These are phyloP conservation scores for Thaleichthys pacificus DNA, from an alignment of 2,797 vertebrate species.

Conservation along the genomic window DNA sequence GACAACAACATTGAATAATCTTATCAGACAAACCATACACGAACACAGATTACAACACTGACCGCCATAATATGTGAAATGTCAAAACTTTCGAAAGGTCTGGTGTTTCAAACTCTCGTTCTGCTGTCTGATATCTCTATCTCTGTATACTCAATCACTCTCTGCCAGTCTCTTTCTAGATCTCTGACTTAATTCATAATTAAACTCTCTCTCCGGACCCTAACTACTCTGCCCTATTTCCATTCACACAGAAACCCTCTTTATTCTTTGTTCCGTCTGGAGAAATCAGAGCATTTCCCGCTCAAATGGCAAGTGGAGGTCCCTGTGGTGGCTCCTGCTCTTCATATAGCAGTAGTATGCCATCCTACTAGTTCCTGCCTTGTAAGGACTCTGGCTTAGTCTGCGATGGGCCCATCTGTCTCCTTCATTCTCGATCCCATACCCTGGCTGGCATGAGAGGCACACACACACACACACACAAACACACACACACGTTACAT, in stretches of 20 bases:
- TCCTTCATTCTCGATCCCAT: background rate
- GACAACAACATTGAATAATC: background rate
- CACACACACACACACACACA: slow-evolving; percentile 44
- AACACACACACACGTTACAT: background rate
- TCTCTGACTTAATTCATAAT: slow-evolving; percentile 68
- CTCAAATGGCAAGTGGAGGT: slow-evolving; percentile 25
- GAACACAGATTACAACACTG: too few species aligned
- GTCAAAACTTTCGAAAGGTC: too few species aligned
- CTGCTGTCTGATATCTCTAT: too few species aligned
- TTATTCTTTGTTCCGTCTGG: slow-evolving; percentile 25
- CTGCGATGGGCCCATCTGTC: slow-evolving; percentile 41
- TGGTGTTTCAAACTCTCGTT: too few species aligned
- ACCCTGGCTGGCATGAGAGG: background rate
- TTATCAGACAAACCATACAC: too few species aligned
- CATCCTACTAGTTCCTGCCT: background rate
- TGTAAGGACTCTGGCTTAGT: slow-evolving; percentile 10
- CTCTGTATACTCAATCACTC: too few species aligned
- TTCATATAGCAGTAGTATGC: slow-evolving; percentile 1
- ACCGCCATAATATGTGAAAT: too few species aligned
- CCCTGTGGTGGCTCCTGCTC: background rate
- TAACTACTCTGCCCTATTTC: slow-evolving; percentile 66
- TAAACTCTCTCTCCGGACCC: slow-evolving; percentile 68
- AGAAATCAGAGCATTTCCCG: slow-evolving; percentile 29
- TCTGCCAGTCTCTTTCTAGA: slow-evolving; percentile 13
- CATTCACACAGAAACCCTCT: slow-evolving; percentile 49